A percentile compares a stretch with the other conserved stretches of the same genome.
phyloP scores from a whole-genome alignment of 2,888 invertebrate genomes.

The Dermolepida albohirtum region DNA sequence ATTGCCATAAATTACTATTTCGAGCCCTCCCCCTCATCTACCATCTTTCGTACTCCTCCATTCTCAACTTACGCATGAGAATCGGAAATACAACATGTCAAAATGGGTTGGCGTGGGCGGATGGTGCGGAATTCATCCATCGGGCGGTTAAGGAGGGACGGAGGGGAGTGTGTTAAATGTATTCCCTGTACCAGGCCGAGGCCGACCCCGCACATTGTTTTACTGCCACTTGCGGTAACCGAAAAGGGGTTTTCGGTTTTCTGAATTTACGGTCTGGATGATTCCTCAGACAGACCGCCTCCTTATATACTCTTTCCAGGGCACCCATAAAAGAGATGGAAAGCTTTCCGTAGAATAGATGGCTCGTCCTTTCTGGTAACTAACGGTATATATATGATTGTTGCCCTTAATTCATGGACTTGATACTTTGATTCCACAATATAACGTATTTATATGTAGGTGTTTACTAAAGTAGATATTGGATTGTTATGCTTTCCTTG shows the following conservation, averaged over 20 bases:
- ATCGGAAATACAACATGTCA: too few relatives aligned
- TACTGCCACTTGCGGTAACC: slow-evolving; percentile 35
- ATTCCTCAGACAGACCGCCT: slow-evolving; percentile 20
- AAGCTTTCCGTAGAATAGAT: slow-evolving; percentile 10
- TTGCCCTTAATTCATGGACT: too few relatives aligned
- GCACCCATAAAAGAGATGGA: slow-evolving; percentile 32
- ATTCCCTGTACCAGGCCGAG: slow-evolving; percentile 8
- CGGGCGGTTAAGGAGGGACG: slow-evolving; percentile 6
- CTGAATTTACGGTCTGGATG: slow-evolving; percentile 34
- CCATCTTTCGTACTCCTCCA: too few relatives aligned
- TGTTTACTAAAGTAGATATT: too few relatives aligned
- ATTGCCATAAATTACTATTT: too few relatives aligned
- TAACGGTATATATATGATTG: not conserved
- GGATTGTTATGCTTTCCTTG: too few relatives aligned
- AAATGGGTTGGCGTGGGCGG: too few relatives aligned
- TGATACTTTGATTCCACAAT: too few relatives aligned
- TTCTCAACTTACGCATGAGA: too few relatives aligned
- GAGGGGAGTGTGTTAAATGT: slow-evolving; percentile 24
- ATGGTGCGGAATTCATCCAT: too few relatives aligned
- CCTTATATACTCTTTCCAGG: slow-evolving; percentile 19
- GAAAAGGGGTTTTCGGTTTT: slow-evolving; percentile 35
- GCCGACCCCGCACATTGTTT: slow-evolving; percentile 28
- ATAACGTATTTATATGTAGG: too few relatives aligned
- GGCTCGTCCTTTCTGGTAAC: slow-evolving; percentile 7
- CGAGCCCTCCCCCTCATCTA: too few relatives aligned